Percentiles rank a stretch among this genome's conserved stretches.
Conservation (phyloP, 2,113 vertebrate genomes). For the Pantherophis guttatus region DNA sequence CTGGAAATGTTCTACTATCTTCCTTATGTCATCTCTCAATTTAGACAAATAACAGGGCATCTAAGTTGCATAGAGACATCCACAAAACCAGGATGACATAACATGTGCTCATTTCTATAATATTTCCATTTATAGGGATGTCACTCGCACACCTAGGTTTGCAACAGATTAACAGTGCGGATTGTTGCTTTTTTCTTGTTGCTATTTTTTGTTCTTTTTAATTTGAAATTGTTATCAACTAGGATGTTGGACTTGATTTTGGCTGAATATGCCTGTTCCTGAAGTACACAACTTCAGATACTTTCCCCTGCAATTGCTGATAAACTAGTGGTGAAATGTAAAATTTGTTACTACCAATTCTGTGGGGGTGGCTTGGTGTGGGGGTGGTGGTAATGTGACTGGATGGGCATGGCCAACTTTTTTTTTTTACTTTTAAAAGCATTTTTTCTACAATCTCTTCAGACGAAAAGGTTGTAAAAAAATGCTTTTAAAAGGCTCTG, state of each 20-base stretch:
- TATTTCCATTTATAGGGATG: neutral
- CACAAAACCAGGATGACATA: neutral
- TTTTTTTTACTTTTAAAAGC: no score
- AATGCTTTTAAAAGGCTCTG: no score
- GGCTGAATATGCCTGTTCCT: conserved; percentile 1
- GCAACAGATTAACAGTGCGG: neutral
- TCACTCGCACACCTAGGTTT: neutral
- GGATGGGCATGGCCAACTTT: no score
- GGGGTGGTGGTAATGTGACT: no score
- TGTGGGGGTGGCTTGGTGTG: no score
- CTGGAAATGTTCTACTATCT: conserved; percentile 22
- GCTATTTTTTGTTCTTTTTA: neutral
- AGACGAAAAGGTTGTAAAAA: no score
- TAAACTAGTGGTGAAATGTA: neutral
- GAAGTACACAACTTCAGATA: neutral
- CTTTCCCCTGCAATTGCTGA: neutral
- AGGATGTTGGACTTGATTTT: conserved; percentile 15
- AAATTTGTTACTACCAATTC: no score
- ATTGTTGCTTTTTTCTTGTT: neutral
- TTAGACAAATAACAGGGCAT: conserved; percentile 35
- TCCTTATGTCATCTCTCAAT: neutral
- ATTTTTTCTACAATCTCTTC: no score
- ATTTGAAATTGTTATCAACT: neutral
- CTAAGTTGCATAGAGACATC: neutral
- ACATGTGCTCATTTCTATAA: neutral